A percentile compares a stretch with the other conserved stretches of the same genome.
Evolutionary conservation across 1,140 invertebrate genomes (phyloP).

Genomic region (Telenomus remus): DNA sequence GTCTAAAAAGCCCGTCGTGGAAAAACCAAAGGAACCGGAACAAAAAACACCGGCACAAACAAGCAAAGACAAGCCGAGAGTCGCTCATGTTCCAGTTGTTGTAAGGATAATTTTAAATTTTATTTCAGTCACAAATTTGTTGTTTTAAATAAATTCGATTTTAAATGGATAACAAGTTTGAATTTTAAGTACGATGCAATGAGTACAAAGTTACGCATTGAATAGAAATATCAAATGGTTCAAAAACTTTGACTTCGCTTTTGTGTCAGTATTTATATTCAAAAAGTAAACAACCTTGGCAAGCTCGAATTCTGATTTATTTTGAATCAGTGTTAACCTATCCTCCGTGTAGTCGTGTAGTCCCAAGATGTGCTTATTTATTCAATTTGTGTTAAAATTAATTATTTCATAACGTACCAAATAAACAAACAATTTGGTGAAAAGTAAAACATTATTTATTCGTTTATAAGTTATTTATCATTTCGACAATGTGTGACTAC

Average conservation of each 20-base stretch:
- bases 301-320: neutral
- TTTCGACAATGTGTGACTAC: slow-evolving; percentile 27
- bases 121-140: neutral
- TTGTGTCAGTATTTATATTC: neutral
- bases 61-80: slow-evolving; percentile 79
- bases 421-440: too few relatives aligned
- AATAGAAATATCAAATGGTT: neutral
- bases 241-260: neutral
- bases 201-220: too few relatives aligned
- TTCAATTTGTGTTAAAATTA: slow-evolving; percentile 7
- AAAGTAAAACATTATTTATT: neutral
- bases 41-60: slow-evolving; percentile 81
- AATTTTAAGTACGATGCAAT: too few relatives aligned
- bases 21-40: slow-evolving; percentile 66
- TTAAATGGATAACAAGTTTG: neutral
- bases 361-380: neutral
- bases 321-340: slow-evolving; percentile 4
- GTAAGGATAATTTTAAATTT: slow-evolving; percentile 62
- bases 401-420: slow-evolving; percentile 7
- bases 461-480: slow-evolving; percentile 7
- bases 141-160: slow-evolving; percentile 53
- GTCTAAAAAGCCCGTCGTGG: slow-evolving; percentile 77
- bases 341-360: neutral
- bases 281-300: neutral
- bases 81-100: slow-evolving; percentile 81